These are phyloP conservation scores for Alsophila aescularia DNA, from an alignment of 2,888 invertebrate species.

Conservation along the genomic window DNA sequence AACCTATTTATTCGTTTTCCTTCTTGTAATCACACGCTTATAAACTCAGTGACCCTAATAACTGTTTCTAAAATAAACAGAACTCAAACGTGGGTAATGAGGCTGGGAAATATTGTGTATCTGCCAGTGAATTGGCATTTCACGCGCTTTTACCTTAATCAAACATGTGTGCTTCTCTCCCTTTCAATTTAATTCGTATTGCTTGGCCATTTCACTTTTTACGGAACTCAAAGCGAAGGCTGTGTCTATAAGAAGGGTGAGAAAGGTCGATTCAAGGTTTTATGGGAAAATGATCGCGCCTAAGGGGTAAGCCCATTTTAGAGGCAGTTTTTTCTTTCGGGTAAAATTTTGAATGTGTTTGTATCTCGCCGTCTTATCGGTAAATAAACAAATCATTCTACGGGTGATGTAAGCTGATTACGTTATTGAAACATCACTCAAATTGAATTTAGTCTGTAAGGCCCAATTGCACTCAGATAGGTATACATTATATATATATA, in stretches of 20 bases:
- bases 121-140: slow-evolving; percentile 39
- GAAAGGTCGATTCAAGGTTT: slow-evolving; percentile 29
- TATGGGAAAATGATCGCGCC: slow-evolving; percentile 28
- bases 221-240: slow-evolving; percentile 13
- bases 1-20: no score
- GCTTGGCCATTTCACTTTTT: slow-evolving; percentile 31
- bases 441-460: no score
- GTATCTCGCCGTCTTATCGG: no score
- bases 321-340: slow-evolving; percentile 13
- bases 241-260: slow-evolving; percentile 22
- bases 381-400: no score
- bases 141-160: slow-evolving; percentile 55
- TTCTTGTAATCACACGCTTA: neutral
- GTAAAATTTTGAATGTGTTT: slow-evolving; percentile 25
- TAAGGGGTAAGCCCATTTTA: slow-evolving; percentile 14
- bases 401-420: no score
- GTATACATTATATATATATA: no score
- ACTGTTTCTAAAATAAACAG: slow-evolving; percentile 22
- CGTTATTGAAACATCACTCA: no score
- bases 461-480: no score
- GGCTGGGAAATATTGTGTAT: slow-evolving; percentile 31
- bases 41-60: slow-evolving; percentile 13
- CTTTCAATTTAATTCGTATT: slow-evolving; percentile 31
- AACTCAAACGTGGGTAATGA: slow-evolving; percentile 30
- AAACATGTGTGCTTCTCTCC: slow-evolving; percentile 43